Evolutionary conservation across 2,797 vertebrate genomes (phyloP).

Genomic region (Coreius guichenoti): DNA sequence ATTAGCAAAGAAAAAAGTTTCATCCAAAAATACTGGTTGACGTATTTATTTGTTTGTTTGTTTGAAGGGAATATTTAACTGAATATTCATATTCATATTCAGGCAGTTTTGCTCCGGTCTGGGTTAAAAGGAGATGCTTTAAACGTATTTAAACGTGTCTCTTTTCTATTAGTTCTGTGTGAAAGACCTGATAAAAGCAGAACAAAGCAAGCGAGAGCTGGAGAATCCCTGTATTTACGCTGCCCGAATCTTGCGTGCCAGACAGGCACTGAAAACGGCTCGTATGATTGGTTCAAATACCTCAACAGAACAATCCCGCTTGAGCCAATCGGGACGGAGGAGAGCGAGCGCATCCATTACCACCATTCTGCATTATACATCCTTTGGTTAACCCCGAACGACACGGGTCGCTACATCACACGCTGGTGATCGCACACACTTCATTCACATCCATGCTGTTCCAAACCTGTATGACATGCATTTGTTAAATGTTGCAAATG

Average conservation of each 20-base stretch:
- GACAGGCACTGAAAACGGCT: accelerated
- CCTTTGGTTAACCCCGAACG: constrained; percentile 27
- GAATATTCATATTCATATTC: not conserved
- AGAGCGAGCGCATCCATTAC: constrained; percentile 45
- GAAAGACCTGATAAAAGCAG: accelerated
- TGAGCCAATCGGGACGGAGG: constrained; percentile 31
- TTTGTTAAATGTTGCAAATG: too few species aligned
- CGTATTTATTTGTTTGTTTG: not conserved
- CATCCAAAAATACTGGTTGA: not conserved
- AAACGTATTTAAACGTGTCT: not conserved
- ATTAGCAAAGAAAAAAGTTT: not conserved
- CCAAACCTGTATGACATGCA: too few species aligned
- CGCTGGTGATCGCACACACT: constrained; percentile 30
- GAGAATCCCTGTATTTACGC: constrained; percentile 17
- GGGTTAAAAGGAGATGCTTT: not conserved
- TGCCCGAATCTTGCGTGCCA: not conserved
- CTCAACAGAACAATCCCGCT: not conserved
- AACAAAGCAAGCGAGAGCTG: not conserved
- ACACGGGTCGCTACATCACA: constrained; percentile 50
- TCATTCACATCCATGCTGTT: not conserved
- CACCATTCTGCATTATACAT: constrained; percentile 35
- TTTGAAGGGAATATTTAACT: not conserved
- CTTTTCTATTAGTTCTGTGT: constrained; percentile 36
- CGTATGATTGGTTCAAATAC: constrained; percentile 43
- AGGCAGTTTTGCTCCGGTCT: not conserved